phyloP scores from a whole-genome alignment of 2,888 invertebrate species.

The Cylloceria caligata region DNA sequence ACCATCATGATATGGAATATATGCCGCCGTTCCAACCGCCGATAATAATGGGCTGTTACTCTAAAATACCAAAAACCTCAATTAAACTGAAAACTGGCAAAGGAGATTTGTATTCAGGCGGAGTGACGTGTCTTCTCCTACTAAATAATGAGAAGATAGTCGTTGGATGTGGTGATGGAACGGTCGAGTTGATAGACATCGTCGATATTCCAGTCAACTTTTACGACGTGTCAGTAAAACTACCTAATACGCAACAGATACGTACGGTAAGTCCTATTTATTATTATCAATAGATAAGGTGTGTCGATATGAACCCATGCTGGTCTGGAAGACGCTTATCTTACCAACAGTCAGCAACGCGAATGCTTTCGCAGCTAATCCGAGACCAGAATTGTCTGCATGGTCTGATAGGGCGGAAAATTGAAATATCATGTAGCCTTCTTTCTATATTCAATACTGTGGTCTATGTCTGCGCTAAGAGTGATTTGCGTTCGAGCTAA shows the following conservation, averaged over 20 bases:
- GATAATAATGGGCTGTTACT: constrained; percentile 88
- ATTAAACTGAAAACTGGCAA: constrained; percentile 86
- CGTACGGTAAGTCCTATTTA: constrained; percentile 80
- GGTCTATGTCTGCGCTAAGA: too few species aligned
- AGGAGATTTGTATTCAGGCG: constrained; percentile 87
- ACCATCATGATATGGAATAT: constrained; percentile 86
- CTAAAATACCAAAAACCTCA: constrained; percentile 86
- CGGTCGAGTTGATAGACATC: constrained; percentile 89
- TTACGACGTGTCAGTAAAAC: constrained; percentile 77
- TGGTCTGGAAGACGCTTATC: too few species aligned
- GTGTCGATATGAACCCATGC: too few species aligned
- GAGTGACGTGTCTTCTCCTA: constrained; percentile 89
- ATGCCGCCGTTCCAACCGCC: constrained; percentile 86
- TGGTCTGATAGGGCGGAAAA: too few species aligned
- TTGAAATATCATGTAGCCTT: too few species aligned
- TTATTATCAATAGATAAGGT: background rate
- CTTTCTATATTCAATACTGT: too few species aligned
- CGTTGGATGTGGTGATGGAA: constrained; percentile 95
- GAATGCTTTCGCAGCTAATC: too few species aligned
- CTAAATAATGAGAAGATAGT: constrained; percentile 88
- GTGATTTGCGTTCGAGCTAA: too few species aligned
- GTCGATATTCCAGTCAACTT: constrained; percentile 61
- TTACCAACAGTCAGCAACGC: too few species aligned
- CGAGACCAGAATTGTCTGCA: too few species aligned
- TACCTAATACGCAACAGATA: constrained; percentile 84